These are phyloP conservation scores for Rhyacophila evoluta DNA, from an alignment of 2,888 invertebrate species.

Conservation along the genomic window DNA sequence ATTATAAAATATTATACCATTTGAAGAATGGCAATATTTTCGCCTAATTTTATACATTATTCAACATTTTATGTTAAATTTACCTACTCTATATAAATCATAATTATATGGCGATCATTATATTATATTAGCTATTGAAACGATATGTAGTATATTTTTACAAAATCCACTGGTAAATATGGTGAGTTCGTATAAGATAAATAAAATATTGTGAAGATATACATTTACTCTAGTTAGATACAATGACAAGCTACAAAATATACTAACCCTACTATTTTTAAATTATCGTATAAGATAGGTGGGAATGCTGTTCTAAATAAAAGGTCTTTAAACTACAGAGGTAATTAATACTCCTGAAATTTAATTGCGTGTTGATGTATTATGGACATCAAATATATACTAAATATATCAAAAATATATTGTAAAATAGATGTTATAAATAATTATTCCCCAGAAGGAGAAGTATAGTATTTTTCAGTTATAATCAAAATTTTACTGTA, in stretches of 20 bases:
- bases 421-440: too few relatives aligned
- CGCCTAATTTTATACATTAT: not conserved
- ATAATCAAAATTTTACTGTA: too few relatives aligned
- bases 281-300: not conserved
- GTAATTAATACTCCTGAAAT: conserved; percentile 31
- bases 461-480: too few relatives aligned
- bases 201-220: too few relatives aligned
- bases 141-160: not conserved
- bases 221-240: too few relatives aligned
- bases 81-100: not conserved
- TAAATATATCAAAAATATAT: too few relatives aligned
- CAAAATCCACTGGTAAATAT: not conserved
- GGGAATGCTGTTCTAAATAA: conserved; percentile 1
- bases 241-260: too few relatives aligned
- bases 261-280: too few relatives aligned
- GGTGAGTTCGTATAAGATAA: not conserved
- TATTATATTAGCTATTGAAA: not conserved
- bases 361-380: conserved; percentile 26
- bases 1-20: not conserved
- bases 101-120: not conserved
- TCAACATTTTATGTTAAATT: not conserved
- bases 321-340: not conserved
- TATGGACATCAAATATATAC: too few relatives aligned
- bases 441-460: too few relatives aligned
- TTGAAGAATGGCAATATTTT: not conserved